Conservation (phyloP, 2,797 vertebrate genomes). For the Bucorvus abyssinicus region DNA sequence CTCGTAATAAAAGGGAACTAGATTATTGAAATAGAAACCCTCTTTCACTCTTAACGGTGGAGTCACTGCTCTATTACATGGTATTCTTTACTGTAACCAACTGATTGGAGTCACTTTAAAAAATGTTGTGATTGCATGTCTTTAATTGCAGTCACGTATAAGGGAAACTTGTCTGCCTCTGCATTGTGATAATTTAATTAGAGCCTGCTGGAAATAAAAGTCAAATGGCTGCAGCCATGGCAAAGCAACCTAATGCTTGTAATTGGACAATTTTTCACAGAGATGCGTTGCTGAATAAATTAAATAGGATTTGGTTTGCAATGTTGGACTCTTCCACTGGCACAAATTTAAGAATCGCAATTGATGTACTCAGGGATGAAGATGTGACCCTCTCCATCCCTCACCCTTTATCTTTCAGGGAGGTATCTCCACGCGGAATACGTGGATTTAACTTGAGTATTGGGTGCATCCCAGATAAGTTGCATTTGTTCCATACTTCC, state of each 20-base stretch:
- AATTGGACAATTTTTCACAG: slow-evolving; percentile 60
- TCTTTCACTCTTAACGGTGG: background rate
- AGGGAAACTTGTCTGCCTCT: slow-evolving; percentile 34
- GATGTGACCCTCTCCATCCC: background rate
- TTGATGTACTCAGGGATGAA: background rate
- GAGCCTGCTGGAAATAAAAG: slow-evolving; percentile 56
- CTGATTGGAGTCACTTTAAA: slow-evolving; percentile 56
- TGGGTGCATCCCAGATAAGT: background rate
- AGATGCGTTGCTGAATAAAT: slow-evolving; percentile 55
- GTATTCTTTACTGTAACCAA: slow-evolving; percentile 45
- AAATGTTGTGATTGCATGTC: slow-evolving; percentile 53
- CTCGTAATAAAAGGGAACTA: background rate
- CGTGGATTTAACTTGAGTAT: background rate
- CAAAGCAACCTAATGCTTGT: slow-evolving; percentile 53
- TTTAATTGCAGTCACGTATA: slow-evolving; percentile 59
- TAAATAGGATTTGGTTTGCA: background rate
- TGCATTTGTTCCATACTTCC: background rate
- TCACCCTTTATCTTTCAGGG: background rate
- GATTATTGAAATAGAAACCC: slow-evolving; percentile 35
- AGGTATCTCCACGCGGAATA: background rate
- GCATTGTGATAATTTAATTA: slow-evolving; percentile 63
- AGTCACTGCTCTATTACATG: slow-evolving; percentile 17
- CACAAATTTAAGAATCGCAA: background rate
- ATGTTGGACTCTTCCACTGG: background rate
- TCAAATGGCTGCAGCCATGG: slow-evolving; percentile 41